Conservation (phyloP, 2,888 invertebrate species). For the Sussaba pulchella region DNA sequence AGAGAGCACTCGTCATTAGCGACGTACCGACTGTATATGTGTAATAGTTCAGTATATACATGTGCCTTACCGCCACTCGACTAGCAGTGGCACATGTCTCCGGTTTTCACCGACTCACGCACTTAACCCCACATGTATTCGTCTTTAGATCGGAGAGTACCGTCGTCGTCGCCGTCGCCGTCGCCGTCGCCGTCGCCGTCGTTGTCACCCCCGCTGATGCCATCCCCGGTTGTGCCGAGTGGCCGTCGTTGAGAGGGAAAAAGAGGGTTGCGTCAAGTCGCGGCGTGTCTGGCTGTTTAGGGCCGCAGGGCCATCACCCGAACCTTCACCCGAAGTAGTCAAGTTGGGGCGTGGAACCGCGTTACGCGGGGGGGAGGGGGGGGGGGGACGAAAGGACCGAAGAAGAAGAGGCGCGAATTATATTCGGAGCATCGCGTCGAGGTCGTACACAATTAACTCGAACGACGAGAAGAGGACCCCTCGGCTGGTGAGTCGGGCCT, state of each 20-base stretch:
- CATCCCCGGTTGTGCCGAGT: conserved; percentile 53
- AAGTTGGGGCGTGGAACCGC: conserved; percentile 24
- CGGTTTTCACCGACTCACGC: conserved; percentile 49
- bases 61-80: neutral
- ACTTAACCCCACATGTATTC: conserved; percentile 58
- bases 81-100: neutral
- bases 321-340: neutral
- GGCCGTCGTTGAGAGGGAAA: conserved; percentile 20
- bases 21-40: conserved; percentile 36
- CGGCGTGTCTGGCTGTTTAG: conserved; percentile 43
- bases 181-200: conserved; percentile 36
- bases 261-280: conserved; percentile 31
- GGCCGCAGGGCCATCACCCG: neutral
- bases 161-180: conserved; percentile 35
- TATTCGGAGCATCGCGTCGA: conserved; percentile 48
- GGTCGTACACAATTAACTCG: conserved; percentile 60
- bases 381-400: conserved; percentile 14
- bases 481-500: conserved; percentile 14
- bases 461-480: conserved; percentile 48
- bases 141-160: conserved; percentile 57
- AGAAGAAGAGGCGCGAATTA: conserved; percentile 56
- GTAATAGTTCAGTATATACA: conserved; percentile 34
- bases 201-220: conserved; percentile 37
- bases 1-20: conserved; percentile 48
- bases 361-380: conserved; percentile 7